These are phyloP conservation scores for Geodia barretti DNA, from an alignment of 37 sponge, comb jelly and placozoan species.

Conservation along the genomic window DNA sequence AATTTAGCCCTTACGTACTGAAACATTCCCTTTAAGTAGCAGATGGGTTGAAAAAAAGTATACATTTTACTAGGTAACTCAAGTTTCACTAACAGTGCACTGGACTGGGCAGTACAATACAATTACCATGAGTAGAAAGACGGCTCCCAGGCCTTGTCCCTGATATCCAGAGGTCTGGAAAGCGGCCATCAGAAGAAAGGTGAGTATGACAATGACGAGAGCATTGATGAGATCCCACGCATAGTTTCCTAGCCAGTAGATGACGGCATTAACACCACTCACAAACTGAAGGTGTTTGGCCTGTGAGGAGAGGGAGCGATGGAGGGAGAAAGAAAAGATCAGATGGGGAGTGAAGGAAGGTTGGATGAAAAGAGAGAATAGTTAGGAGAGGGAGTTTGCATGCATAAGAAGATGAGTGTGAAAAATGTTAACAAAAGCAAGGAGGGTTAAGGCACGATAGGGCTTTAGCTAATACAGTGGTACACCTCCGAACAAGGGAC, in stretches of 20 bases:
- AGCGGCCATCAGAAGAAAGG: conserved; percentile 82
- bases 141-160: conserved; percentile 59
- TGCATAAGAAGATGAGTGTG: too few relatives aligned
- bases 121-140: conserved; percentile 83
- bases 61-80: too few relatives aligned
- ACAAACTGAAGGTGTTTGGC: conserved; percentile 97
- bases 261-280: conserved; percentile 78
- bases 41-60: too few relatives aligned
- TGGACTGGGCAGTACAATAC: too few relatives aligned
- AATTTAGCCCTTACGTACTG: too few relatives aligned
- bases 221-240: conserved; percentile 91
- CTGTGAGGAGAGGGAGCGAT: conserved; percentile 24
- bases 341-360: too few relatives aligned
- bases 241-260: conserved; percentile 87
- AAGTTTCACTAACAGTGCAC: too few relatives aligned
- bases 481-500: too few relatives aligned
- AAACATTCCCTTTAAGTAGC: too few relatives aligned
- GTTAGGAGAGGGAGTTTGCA: not conserved
- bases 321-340: too few relatives aligned
- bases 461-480: too few relatives aligned
- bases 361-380: not conserved
- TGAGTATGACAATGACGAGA: conserved; percentile 51
- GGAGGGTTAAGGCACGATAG: too few relatives aligned
- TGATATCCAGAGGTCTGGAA: conserved; percentile 72
- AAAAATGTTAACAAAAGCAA: not conserved